Evolutionary conservation across 1,140 invertebrate genomes (phyloP).

Genomic region (Solen grandis): DNA sequence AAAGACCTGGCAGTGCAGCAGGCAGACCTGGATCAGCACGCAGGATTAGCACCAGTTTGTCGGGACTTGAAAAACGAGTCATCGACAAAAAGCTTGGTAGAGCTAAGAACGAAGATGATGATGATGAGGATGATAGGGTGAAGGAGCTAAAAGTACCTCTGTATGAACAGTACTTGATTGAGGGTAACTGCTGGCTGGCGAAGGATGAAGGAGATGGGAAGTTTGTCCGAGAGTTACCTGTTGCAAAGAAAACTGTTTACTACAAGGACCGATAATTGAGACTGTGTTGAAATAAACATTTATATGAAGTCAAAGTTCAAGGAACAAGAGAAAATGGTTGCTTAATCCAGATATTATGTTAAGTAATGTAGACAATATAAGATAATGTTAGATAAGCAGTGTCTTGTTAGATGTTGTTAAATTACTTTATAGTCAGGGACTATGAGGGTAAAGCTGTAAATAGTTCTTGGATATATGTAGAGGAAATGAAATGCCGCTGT

Average conservation of each 20-base stretch:
- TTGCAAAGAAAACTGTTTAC: slow-evolving; percentile 60
- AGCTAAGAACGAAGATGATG: slow-evolving; percentile 12
- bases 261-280: no score
- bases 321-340: no score
- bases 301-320: no score
- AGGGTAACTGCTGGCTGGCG: slow-evolving; percentile 76
- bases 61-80: slow-evolving; percentile 33
- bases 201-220: slow-evolving; percentile 76
- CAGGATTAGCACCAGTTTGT: neutral
- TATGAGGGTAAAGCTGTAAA: no score
- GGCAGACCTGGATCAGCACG: slow-evolving; percentile 16
- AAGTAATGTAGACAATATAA: no score
- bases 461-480: no score
- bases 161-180: slow-evolving; percentile 72
- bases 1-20: neutral
- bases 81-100: slow-evolving; percentile 2
- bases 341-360: no score
- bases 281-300: no score
- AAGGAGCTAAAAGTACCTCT: slow-evolving; percentile 56
- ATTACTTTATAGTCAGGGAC: no score
- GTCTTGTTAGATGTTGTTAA: no score
- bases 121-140: slow-evolving; percentile 56
- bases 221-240: slow-evolving; percentile 70
- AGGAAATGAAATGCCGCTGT: no score
- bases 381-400: no score